phyloP scores from a whole-genome alignment of 2,888 invertebrate genomes.

The Tethea ocularis region DNA sequence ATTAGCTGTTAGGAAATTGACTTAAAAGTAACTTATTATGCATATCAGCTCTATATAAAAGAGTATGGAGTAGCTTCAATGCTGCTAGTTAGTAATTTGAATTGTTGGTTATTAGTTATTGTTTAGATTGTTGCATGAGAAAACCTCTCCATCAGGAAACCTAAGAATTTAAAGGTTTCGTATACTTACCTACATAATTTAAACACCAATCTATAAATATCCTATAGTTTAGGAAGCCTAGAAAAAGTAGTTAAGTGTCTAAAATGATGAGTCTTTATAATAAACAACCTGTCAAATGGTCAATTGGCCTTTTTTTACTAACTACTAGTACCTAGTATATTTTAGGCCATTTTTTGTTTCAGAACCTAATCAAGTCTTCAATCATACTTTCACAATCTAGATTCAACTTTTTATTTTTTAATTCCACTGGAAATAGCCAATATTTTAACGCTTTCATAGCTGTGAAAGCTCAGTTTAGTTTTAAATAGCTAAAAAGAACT shows the following conservation, averaged over 20 bases:
- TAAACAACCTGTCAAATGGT: not conserved
- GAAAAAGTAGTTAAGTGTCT: not conserved
- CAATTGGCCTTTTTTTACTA: not conserved
- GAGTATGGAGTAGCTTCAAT: not conserved
- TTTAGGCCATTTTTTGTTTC: slow-evolving; percentile 3
- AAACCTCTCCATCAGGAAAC: not conserved
- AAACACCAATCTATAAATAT: not conserved
- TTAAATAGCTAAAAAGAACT: slow-evolving; percentile 19
- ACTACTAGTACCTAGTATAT: not conserved
- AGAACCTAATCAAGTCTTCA: slow-evolving; percentile 2
- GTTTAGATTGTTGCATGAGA: not conserved
- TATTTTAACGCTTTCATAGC: slow-evolving; percentile 26
- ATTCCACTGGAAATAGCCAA: not conserved
- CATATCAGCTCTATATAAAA: slow-evolving; percentile 1
- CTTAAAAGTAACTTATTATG: slow-evolving; percentile 8
- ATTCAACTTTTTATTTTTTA: not conserved
- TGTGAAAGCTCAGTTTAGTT: slow-evolving; percentile 25
- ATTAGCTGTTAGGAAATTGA: slow-evolving; percentile 23
- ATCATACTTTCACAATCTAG: not conserved
- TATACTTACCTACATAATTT: not conserved
- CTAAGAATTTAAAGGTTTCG: too few relatives aligned
- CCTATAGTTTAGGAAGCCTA: not conserved
- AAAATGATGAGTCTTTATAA: not conserved
- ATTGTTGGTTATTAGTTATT: not conserved
- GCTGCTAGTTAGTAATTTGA: not conserved